Evolutionary conservation across 2,797 vertebrate species (phyloP).

Genomic region (Nothura maculosa): DNA sequence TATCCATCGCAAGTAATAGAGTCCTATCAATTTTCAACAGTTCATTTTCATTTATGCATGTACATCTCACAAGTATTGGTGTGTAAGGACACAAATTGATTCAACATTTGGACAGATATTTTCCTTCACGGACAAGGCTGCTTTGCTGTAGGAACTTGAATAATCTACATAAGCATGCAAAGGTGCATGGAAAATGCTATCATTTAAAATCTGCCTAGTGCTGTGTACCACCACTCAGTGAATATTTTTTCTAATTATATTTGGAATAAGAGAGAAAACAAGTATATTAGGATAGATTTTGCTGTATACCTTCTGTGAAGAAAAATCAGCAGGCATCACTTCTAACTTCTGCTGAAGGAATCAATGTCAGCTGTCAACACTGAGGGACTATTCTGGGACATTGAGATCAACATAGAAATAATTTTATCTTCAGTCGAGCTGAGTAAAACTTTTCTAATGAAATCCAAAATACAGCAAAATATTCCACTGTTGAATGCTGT

Average conservation of each 20-base stretch:
- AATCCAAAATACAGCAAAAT: background rate
- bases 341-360: background rate
- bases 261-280: background rate
- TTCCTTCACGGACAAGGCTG: fast-evolving
- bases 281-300: background rate
- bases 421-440: background rate
- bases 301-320: background rate
- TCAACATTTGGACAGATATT: background rate
- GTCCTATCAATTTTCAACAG: background rate
- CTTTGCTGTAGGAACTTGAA: background rate
- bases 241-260: background rate
- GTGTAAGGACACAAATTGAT: background rate
- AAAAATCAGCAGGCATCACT: background rate
- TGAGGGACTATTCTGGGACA: background rate
- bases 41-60: background rate
- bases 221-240: background rate
- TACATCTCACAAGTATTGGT: background rate
- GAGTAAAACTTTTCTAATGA: background rate
- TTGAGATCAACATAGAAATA: background rate
- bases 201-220: background rate
- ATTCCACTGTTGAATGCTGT: background rate
- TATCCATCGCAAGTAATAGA: background rate
- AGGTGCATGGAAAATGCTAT: background rate
- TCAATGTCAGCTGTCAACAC: background rate
- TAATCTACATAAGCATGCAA: background rate